Conservation (phyloP, 2,888 invertebrate genomes). For the Megalurothrips usitatus region DNA sequence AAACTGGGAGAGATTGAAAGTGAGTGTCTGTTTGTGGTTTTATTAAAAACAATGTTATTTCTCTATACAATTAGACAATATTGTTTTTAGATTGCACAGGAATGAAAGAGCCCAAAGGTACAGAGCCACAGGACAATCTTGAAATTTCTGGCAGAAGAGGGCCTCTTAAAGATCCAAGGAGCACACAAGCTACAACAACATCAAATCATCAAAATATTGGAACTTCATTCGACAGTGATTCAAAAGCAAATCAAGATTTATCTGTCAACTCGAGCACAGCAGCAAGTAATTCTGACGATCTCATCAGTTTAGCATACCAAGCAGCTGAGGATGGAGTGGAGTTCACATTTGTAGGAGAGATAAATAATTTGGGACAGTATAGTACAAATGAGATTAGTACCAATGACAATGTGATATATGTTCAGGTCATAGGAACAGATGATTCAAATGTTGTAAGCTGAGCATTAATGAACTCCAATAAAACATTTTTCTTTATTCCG, state of each 20-base stretch:
- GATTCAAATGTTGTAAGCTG: not conserved
- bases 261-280: not conserved
- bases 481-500: too few species aligned
- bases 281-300: not conserved
- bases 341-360: not conserved
- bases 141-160: too few species aligned
- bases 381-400: too few species aligned
- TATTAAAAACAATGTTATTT: not conserved
- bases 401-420: not conserved
- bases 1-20: not conserved
- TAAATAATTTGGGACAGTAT: not conserved
- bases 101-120: too few species aligned
- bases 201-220: too few species aligned
- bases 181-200: too few species aligned
- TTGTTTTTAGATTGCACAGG: too few species aligned
- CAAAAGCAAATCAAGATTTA: too few species aligned
- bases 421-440: not conserved
- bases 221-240: too few species aligned
- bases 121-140: too few species aligned
- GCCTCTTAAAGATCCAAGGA: too few species aligned
- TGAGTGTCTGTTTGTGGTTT: not conserved
- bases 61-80: not conserved
- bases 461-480: too few species aligned
- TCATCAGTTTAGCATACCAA: constrained; percentile 8
- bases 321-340: constrained; percentile 13